Base-by-base conservation (phyloP, 1,140 invertebrate genomes). In the Caenorhabditis brenneri region DNA sequence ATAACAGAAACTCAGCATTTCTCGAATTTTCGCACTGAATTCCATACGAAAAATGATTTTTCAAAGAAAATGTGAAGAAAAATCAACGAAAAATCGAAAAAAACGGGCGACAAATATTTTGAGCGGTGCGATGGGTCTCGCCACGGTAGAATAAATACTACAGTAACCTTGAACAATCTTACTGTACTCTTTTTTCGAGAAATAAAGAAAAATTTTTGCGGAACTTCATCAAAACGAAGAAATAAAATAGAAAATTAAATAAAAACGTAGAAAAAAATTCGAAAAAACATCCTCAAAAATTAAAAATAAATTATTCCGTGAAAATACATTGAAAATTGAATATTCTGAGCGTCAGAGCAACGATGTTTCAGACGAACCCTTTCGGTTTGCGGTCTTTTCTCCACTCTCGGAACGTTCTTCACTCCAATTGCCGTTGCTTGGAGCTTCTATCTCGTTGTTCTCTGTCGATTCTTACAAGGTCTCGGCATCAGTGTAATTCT, bases 401-500 rank as follows among this genome's bases (percentile, higher is more conserved):
- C 48, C 27, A 69, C 51, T 1, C 19, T 85, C 3, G 33, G 85
- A 12, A 86, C 85, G 7, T 33, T 82, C 12, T 84, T 86, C n/a
- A 80, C 79, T 2, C 85, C 85, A 2, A n/a, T 84, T 10, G 85
- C 85, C 9, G 83, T 69, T 22, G 12, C 33, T 15, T 42, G 19
- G n/a, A 84, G 79, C n/a, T 82, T 86, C n/a, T 78, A 48, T n/a
- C 31, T 51, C 2, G 79, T 86, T 0, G 60, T 86, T 0, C 6
- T 86, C 2, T 65, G 42, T 27, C 16, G 81, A 29, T 33, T 79
- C 19, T 15, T 83, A n/a, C 79, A 85, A 69, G 84, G 85, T 15
- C 31, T 85, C 36, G 83, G 65, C 9, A 36, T 86, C 16, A 51
- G 51, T 58, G 49, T 85, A 4, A 69, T 60, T 60, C 60, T 86